Conservation (phyloP, 1,140 invertebrate genomes). For the Olivierus martensii region DNA sequence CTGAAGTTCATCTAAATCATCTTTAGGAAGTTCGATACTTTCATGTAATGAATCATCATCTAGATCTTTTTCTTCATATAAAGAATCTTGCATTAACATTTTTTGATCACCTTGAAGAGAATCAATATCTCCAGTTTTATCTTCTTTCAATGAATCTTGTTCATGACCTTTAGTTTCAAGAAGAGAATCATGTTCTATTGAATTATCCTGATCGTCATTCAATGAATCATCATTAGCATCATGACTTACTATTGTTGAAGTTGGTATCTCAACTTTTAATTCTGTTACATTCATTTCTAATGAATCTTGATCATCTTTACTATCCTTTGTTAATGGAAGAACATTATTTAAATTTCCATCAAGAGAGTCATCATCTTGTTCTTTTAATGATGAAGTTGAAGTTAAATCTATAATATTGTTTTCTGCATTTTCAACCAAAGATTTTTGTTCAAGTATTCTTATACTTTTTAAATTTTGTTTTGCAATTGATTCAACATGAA, state of each 20-base stretch:
- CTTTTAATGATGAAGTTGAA: too few species aligned
- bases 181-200: slow-evolving; percentile 14
- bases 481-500: neutral
- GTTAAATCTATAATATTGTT: too few species aligned
- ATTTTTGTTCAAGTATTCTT: neutral
- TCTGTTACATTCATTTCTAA: too few species aligned
- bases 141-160: slow-evolving; percentile 10
- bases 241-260: slow-evolving; percentile 23
- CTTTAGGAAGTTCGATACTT: slow-evolving; percentile 5
- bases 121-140: slow-evolving; percentile 10
- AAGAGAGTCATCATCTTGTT: too few species aligned
- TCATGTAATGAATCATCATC: slow-evolving; percentile 21
- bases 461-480: neutral
- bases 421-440: too few species aligned
- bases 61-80: slow-evolving; percentile 10
- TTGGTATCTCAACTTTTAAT: slow-evolving; percentile 1
- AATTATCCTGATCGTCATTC: slow-evolving; percentile 6
- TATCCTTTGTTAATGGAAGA: too few species aligned
- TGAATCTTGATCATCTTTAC: too few species aligned
- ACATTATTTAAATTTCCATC: too few species aligned
- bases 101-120: slow-evolving; percentile 8
- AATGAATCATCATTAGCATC: slow-evolving; percentile 15
- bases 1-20: too few species aligned
- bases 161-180: slow-evolving; percentile 6
- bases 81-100: slow-evolving; percentile 7